These are phyloP conservation scores for Pycnomerus fuliginosus DNA, from an alignment of 2,888 invertebrate species.

Conservation along the genomic window DNA sequence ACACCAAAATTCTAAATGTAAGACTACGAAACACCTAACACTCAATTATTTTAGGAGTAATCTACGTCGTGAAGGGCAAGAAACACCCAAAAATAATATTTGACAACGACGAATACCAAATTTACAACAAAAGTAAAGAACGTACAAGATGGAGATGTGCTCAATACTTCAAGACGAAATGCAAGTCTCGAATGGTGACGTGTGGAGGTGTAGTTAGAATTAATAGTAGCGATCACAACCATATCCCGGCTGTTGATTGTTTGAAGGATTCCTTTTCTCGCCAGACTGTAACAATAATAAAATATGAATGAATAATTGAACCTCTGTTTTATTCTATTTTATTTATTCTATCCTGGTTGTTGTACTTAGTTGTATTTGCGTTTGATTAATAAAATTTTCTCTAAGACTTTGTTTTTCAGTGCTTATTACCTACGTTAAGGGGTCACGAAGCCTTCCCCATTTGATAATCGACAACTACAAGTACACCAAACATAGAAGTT, in stretches of 20 bases:
- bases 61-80: constrained; percentile 33
- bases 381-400: no score
- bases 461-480: constrained; percentile 42
- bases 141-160: constrained; percentile 36
- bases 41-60: constrained; percentile 32
- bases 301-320: no score
- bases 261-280: no score
- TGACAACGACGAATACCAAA: constrained; percentile 30
- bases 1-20: no score
- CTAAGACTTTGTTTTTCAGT: constrained; percentile 41
- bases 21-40: no score
- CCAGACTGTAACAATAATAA: no score
- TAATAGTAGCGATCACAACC: constrained; percentile 12
- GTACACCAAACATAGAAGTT: constrained; percentile 48
- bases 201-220: constrained; percentile 20
- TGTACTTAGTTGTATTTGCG: not conserved
- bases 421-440: constrained; percentile 43
- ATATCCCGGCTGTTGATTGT: constrained; percentile 1
- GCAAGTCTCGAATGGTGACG: constrained; percentile 10
- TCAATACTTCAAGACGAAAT: constrained; percentile 21
- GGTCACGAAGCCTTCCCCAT: constrained; percentile 40
- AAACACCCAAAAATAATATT: constrained; percentile 35
- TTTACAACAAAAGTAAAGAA: constrained; percentile 24
- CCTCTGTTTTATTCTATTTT: no score
- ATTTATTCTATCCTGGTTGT: not conserved